These are phyloP conservation scores for Rousettus leschenaultii DNA, from an alignment of 2,113 vertebrate species.

Conservation along the genomic window DNA sequence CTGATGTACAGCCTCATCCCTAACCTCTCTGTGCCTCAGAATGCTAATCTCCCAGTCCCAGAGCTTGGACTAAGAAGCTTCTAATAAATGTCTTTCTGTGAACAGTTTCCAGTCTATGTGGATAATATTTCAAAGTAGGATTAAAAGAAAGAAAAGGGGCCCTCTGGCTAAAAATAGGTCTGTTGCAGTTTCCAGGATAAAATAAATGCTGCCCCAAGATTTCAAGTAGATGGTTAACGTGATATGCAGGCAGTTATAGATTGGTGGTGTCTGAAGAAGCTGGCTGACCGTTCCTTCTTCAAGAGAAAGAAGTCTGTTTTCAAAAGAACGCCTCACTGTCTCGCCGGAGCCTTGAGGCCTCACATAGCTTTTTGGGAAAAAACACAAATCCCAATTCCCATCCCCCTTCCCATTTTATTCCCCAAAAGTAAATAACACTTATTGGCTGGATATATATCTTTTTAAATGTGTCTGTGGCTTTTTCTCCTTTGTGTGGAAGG, in stretches of 20 bases:
- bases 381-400: background rate
- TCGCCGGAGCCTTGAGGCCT: background rate
- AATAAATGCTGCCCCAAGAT: slow-evolving; percentile 8
- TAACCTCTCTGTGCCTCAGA: background rate
- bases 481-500: background rate
- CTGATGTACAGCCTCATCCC: background rate
- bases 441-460: background rate
- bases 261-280: slow-evolving; percentile 10
- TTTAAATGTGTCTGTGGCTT: background rate
- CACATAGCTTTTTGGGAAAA: background rate
- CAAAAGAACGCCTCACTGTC: background rate
- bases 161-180: slow-evolving; percentile 15
- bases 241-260: slow-evolving; percentile 2
- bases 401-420: background rate
- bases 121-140: slow-evolving; percentile 45
- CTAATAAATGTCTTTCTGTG: background rate
- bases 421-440: slow-evolving; percentile 15
- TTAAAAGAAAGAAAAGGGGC: background rate
- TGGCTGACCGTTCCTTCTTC: background rate
- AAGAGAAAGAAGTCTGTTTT: background rate
- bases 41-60: background rate
- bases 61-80: background rate
- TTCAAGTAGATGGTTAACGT: slow-evolving; percentile 10
- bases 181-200: background rate
- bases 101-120: background rate